Evolutionary conservation across 2,113 vertebrate genomes (phyloP), one percentile per base, ranked within the genome.

Genomic region (Apodemus sylvaticus): DNA sequence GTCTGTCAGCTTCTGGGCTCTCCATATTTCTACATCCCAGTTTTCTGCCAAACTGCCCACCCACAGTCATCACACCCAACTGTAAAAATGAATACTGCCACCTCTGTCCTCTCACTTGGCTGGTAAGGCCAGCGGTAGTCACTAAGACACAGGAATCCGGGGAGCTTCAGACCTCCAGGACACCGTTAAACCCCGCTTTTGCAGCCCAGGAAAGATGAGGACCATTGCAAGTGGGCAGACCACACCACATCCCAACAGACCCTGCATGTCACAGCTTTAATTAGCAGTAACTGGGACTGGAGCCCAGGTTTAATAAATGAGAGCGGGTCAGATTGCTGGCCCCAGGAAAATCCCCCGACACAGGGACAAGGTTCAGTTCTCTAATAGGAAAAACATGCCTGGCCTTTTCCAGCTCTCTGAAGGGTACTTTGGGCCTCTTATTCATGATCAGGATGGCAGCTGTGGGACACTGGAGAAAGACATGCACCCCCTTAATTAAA

Each of bases 161-260:
- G 64, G 4, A 66, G 71, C 86, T 31, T 29, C 13, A 81, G 86
- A 36, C 68, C 89, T 68, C 60, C 17, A 31, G 68, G 45, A 90
- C 19, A 82, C 68, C 62, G 26, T 58, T 45, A 89, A 79, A 77
- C 42, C 88, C 81, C 81, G 94, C 1, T 62, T 92, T 78, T 91
- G 81, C 89, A 90, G 66, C 91, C 70, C 64, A 12, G 92, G 62
- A 79, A 95, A 91, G 73, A 76, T 31, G 93, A 93, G 91, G 86
- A 60, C 70, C 20, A 68, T 74, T 92, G 22, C 26, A 17, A 88
- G 60, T 55, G 71, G 58, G 68, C 19, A 19, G 58, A 78, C 53
- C 90, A 85, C 26, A 76, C 76, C 89, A 77, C 42, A 90, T 76
- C 70, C 89, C 85, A 42, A 73, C 76, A 70, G 77, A 66, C 16